Base-by-base conservation (phyloP, 2,113 vertebrate genomes). In the Thalassoma bifasciatum region DNA sequence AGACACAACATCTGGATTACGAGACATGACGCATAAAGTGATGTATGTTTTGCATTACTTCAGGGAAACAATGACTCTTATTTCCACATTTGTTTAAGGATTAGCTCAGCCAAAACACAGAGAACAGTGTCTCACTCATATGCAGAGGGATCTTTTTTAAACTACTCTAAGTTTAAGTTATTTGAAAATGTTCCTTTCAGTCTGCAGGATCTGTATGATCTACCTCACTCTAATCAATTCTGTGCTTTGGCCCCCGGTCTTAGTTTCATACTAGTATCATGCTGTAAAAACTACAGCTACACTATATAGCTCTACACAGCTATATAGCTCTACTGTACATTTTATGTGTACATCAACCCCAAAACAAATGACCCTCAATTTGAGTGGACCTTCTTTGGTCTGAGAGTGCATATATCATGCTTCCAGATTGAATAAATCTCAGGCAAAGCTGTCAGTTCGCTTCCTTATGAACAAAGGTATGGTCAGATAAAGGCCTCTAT, bases 1-100 rank as follows among this genome's bases (percentile, higher is more conserved):
- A 36, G 68, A 65, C 66, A 58, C 42, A 79, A 69, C 83, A 88
- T 86, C 72, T 86, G 81, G 81, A 75, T 86, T 53, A 80, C 37
- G 71, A 83, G 74, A 78, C 72, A 10, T 88, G 79, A 83, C 70
- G 86, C 75, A 86, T 30, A n/a, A 56, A 52, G 63, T 79, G 68
- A 81, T 79, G 57, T 66, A 75, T 81, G 74, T 77, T 86, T 88
- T 78, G 58, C 46, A 77, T 83, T 68, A 76, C 62, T 65, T 57
- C 71, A 77, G 19, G 60, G 30, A 66, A 70, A 76, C 49, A 54
- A 63, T 7, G 2, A 52, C 47, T 75, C 36, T 61, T 19, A n/a
- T 16, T 52, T 60, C 6, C 21, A 17, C 22, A 40, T 58, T 70
- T 54, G 49, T 72, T 66, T 60, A 72, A 69, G 74, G 53, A 36